Percentiles rank a stretch among this genome's conserved stretches.
Evolutionary conservation across 2,888 invertebrate species (phyloP).

Genomic region (Ornithoptera priamus): DNA sequence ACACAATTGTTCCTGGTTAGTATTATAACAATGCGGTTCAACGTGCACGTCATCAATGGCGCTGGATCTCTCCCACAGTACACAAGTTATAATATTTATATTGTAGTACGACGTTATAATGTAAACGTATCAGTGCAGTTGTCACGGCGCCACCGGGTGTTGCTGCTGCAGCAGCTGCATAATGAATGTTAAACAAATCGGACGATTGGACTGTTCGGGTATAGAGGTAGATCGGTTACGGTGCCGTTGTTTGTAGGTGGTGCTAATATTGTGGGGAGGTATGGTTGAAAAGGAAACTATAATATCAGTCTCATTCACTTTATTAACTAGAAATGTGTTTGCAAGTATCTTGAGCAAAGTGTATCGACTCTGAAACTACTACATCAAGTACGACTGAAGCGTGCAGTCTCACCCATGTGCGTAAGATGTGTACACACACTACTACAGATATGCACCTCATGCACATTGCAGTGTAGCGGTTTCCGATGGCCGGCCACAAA

Average conservation of each 20-base stretch:
- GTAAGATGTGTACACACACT: no score
- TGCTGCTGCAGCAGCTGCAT: no score
- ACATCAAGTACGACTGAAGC: background rate
- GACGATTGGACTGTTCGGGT: no score
- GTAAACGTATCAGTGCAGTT: no score
- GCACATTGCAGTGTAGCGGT: background rate
- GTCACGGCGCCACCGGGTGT: no score
- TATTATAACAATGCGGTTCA: background rate
- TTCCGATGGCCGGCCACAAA: background rate
- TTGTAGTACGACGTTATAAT: no score
- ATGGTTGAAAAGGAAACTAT: constrained; percentile 34
- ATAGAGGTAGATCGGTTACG: no score
- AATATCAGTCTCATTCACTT: constrained; percentile 66
- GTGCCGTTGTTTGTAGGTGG: no score
- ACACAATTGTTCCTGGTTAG: background rate
- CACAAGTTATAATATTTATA: background rate
- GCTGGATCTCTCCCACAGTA: background rate
- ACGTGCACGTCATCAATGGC: background rate
- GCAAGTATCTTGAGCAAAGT: constrained; percentile 56
- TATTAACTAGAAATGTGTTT: constrained; percentile 52
- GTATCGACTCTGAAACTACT: constrained; percentile 37
- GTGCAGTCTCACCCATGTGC: constrained; percentile 6
- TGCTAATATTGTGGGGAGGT: background rate
- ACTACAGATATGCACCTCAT: background rate
- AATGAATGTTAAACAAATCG: no score